A percentile compares a stretch with the other conserved stretches of the same genome.
Evolutionary conservation across 2,797 vertebrate species (phyloP).

Genomic region (Xenentodon cancila): DNA sequence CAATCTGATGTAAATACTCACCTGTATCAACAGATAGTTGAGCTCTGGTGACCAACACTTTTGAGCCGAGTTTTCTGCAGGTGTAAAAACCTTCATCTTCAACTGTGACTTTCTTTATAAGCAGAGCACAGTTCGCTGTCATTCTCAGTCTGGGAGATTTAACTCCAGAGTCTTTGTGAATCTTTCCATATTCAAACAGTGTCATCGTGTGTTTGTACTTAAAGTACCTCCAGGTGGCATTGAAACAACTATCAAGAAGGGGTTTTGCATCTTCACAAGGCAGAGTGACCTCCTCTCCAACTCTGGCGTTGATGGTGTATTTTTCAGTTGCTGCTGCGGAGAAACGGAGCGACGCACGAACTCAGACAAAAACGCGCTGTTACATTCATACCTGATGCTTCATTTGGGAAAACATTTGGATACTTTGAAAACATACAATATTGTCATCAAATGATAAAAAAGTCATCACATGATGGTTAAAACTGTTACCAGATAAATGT

Average conservation of each 20-base stretch:
- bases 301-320: too few species aligned
- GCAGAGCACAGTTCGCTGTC: slow-evolving; percentile 38
- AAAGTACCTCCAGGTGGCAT: background rate
- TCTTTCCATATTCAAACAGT: background rate
- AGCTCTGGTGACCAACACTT: too few species aligned
- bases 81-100: background rate
- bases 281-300: slow-evolving; percentile 12
- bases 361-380: too few species aligned
- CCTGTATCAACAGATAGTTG: slow-evolving; percentile 6
- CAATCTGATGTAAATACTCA: slow-evolving; percentile 33
- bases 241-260: background rate
- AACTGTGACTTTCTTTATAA: slow-evolving; percentile 12
- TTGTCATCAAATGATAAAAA: too few species aligned
- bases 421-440: too few species aligned
- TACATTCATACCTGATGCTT: too few species aligned
- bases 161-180: background rate
- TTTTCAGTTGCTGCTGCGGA: too few species aligned
- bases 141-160: slow-evolving; percentile 29
- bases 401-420: too few species aligned
- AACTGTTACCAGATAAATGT: too few species aligned
- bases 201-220: fast-evolving
- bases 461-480: too few species aligned
- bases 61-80: slow-evolving; percentile 8
- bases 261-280: background rate
- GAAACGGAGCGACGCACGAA: too few species aligned